Evolutionary conservation across 2,888 invertebrate genomes (phyloP).

Genomic region (Stenolophus ochropezus): DNA sequence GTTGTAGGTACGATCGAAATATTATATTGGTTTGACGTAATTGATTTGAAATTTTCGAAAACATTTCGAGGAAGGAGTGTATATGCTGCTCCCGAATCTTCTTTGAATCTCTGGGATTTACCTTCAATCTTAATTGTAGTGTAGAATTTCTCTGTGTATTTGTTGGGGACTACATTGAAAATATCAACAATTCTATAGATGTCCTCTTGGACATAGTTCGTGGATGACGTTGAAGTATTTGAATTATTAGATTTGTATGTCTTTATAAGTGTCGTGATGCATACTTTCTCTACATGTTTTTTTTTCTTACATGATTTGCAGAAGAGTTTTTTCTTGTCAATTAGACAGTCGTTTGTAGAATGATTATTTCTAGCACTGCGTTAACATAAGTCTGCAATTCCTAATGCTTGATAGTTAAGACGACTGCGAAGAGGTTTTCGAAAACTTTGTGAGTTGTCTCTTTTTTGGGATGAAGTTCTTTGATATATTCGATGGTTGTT

Average conservation of each 20-base stretch:
- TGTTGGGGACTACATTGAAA: neutral
- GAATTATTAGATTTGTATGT: neutral
- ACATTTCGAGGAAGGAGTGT: conserved; percentile 1
- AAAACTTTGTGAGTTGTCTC: too few relatives aligned
- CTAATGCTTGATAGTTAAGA: neutral
- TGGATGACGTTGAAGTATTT: too few relatives aligned
- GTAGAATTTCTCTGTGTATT: neutral
- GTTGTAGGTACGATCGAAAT: too few relatives aligned
- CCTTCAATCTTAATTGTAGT: neutral
- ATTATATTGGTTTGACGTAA: too few relatives aligned
- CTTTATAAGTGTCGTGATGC: neutral
- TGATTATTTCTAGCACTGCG: conserved; percentile 3
- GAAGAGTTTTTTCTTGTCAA: neutral
- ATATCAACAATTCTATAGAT: too few relatives aligned
- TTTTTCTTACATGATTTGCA: neutral
- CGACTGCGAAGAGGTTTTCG: too few relatives aligned
- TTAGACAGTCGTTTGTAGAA: neutral
- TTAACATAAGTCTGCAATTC: neutral
- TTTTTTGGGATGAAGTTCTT: too few relatives aligned
- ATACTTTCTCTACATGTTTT: neutral
- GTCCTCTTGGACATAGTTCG: too few relatives aligned
- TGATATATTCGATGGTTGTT: too few relatives aligned
- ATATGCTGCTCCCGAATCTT: conserved; percentile 5
- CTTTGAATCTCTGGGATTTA: neutral
- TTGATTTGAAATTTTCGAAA: neutral